Evolutionary conservation across 2,797 vertebrate species (phyloP), one percentile per base, ranked within the genome.

Genomic region (Discoglossus pictus): DNA sequence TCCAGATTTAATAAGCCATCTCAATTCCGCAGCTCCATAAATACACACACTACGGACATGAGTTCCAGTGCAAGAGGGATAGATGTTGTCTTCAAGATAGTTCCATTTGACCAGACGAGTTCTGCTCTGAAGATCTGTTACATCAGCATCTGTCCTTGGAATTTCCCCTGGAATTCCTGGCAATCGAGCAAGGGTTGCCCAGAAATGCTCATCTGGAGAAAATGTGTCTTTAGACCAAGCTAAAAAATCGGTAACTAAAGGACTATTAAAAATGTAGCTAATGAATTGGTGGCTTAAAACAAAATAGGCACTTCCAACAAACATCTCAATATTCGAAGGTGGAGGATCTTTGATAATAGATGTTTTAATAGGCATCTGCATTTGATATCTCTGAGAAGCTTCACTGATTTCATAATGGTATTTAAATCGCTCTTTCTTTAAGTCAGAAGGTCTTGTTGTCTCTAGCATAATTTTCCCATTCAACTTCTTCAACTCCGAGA

Each of bases 71-170:
- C 95, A 98, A 0, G 89, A 80, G 3, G 95, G 95, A 59, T 98
- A 98, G 21, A 93, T 81, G 23, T 76, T 71, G 1, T 88, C 90
- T 73, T 97, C 95, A 1, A 92, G 80, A 39, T 96, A 96, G 61
- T 85, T 90, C 95, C 95, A 98, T 23, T 98, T 97, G 13, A 98
- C 95, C n/a, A 97, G 85, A 18, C 95, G 90, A 1, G 94, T 94
- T 84, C 91, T 96, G 77, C 94, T 97, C 71, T 88, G 87, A n/a
- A 97, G 75, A 66, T 98, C 95, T 7, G 92, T 92, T 20, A 97
- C 72, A n/a, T 96, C 94, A 0, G 84, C 76, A 13, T 86, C 76
- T 0, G 87, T 79, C 55, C 87, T 82, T 43, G 84, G 76, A 61
- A 96, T 74, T 72, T 87, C 89, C 1, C 95, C 94, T 1, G 95